Conservation (phyloP, 2,113 vertebrate species). For the Sus scrofa region T2T-Sscrofa CM000816.6:39865501-39866000, state of each 20-base stretch:
- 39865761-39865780: not conserved
- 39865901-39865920: not conserved
- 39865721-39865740: not conserved
- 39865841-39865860: not conserved
- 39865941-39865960: not conserved
- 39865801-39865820: not conserved
- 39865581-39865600: fast-evolving
- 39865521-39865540: not conserved
- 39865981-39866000: not conserved
- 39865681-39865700: not conserved
- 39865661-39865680: not conserved
- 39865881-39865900: not conserved
- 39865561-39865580: not conserved
- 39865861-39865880: not conserved
- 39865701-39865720: not conserved
- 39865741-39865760: not conserved
- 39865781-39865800: not conserved
- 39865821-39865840: not conserved
- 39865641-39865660: not conserved
- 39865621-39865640: not conserved
- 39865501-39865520: not conserved
- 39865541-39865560: not conserved
- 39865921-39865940: not conserved
- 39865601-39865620: not conserved
- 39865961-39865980: not conserved